A percentile compares a stretch with the other conserved stretches of the same genome.
These are phyloP conservation scores for Arvicanthis niloticus DNA, from an alignment of 2,113 vertebrate genomes.

Conservation along the genomic window DNA sequence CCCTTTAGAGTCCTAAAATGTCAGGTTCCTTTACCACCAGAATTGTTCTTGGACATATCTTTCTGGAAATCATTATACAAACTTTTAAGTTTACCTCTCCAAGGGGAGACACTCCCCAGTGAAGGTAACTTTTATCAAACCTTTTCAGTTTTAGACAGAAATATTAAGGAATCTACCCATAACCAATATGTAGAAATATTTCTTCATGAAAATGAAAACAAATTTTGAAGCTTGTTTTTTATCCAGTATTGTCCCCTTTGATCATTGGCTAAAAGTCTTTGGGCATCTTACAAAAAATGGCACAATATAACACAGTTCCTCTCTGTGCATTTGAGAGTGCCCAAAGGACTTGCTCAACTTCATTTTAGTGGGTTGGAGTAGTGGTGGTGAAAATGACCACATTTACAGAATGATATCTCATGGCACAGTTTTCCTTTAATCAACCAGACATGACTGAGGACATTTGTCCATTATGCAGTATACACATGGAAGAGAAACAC, in stretches of 20 bases:
- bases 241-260: constrained; percentile 85
- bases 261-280: constrained; percentile 86
- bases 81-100: constrained; percentile 80
- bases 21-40: constrained; percentile 80
- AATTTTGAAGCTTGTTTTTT: constrained; percentile 86
- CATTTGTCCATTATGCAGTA: constrained; percentile 79
- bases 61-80: constrained; percentile 79
- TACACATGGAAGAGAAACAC: constrained; percentile 45
- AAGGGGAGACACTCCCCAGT: constrained; percentile 85
- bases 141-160: constrained; percentile 87
- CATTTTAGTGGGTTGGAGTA: constrained; percentile 78
- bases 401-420: constrained; percentile 80
- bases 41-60: constrained; percentile 75
- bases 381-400: constrained; percentile 79
- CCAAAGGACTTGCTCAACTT: constrained; percentile 81
- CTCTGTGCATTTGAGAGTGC: constrained; percentile 81
- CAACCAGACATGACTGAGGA: constrained; percentile 78
- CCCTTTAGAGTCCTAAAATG: constrained; percentile 81
- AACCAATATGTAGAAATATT: constrained; percentile 85
- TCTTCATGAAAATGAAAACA: constrained; percentile 88
- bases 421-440: constrained; percentile 83
- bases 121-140: constrained; percentile 85
- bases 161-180: constrained; percentile 86
- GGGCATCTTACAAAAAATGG: constrained; percentile 83
- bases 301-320: constrained; percentile 81